Percentiles rank a stretch among this genome's conserved stretches.
Conservation (phyloP, 2,888 invertebrate species). For the Crematogaster levior region DNA sequence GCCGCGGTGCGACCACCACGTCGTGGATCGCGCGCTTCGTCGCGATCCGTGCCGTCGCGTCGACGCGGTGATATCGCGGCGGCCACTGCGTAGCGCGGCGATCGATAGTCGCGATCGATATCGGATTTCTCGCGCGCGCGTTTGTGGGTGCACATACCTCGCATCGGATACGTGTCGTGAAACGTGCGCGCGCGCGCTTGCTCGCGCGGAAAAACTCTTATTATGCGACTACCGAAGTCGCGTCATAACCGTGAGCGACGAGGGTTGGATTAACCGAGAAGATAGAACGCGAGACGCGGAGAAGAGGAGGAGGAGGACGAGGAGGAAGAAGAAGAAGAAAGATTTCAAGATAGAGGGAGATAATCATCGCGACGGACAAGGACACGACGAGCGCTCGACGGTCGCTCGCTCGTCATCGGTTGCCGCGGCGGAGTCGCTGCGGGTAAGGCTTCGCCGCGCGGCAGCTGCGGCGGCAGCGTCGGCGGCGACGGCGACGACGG, state of each 20-base stretch:
- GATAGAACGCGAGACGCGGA: slow-evolving; percentile 2
- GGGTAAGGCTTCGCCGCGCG: slow-evolving; percentile 19
- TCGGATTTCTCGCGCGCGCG: slow-evolving; percentile 16
- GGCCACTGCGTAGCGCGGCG: slow-evolving; percentile 22
- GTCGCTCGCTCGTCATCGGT: slow-evolving; percentile 42
- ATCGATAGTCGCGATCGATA: slow-evolving; percentile 50
- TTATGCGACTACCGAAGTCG: slow-evolving; percentile 14
- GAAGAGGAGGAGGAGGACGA: slow-evolving; percentile 49
- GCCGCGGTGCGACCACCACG: not conserved
- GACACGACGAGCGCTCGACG: slow-evolving; percentile 40
- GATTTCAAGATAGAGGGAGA: slow-evolving; percentile 43
- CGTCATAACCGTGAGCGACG: not conserved
- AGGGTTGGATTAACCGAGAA: not conserved
- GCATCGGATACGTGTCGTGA: not conserved
- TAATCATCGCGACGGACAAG: slow-evolving; percentile 41
- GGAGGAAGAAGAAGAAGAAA: slow-evolving; percentile 31
- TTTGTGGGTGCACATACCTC: not conserved
- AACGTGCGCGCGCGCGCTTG: not conserved
- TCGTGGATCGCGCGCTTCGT: slow-evolving; percentile 34
- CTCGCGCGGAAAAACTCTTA: slow-evolving; percentile 4
- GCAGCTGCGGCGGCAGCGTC: slow-evolving; percentile 22
- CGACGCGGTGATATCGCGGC: slow-evolving; percentile 35
- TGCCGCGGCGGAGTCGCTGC: slow-evolving; percentile 25
- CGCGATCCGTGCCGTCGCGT: slow-evolving; percentile 27
- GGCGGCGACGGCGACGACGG: not conserved